Percentiles rank a stretch among this genome's conserved stretches.
Conservation (phyloP, 1,140 invertebrate genomes). For the Dendroctonus valens region DNA sequence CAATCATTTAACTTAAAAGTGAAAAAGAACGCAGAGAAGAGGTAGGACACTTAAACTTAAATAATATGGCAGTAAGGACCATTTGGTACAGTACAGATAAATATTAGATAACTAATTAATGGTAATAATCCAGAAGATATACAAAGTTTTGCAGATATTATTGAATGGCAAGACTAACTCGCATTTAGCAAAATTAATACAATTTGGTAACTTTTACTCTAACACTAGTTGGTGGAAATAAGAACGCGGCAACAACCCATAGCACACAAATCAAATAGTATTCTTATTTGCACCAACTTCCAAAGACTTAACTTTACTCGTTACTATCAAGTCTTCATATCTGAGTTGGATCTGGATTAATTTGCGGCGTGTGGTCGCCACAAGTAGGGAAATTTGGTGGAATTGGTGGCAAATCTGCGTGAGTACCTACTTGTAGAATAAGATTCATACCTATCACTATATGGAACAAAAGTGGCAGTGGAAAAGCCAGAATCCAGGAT, state of each 20-base stretch:
- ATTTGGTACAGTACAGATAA: conserved; percentile 34
- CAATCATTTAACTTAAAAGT: conserved; percentile 8
- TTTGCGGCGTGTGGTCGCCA: conserved; percentile 77
- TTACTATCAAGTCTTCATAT: conserved; percentile 24
- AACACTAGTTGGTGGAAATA: conserved; percentile 12
- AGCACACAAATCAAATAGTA: neutral
- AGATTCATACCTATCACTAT: conserved; percentile 84
- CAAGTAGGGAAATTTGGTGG: conserved; percentile 80
- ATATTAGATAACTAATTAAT: conserved; percentile 12
- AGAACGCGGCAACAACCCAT: neutral
- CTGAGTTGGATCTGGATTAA: conserved; percentile 53
- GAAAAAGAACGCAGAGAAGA: conserved; percentile 8
- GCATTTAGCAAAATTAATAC: conserved; percentile 2
- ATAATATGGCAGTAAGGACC: conserved; percentile 30
- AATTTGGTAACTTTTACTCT: conserved; percentile 26
- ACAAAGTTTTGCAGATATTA: conserved; percentile 2
- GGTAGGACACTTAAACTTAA: conserved; percentile 24
- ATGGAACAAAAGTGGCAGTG: conserved; percentile 87
- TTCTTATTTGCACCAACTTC: conserved; percentile 22
- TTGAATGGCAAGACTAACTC: conserved; percentile 20
- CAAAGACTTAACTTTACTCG: neutral
- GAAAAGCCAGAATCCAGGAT: conserved; percentile 86
- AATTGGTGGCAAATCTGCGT: conserved; percentile 74
- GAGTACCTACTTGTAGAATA: conserved; percentile 80
- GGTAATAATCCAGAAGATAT: conserved; percentile 7